Conservation (phyloP, 2,113 vertebrate genomes). For the Empidonax alnorum region DNA sequence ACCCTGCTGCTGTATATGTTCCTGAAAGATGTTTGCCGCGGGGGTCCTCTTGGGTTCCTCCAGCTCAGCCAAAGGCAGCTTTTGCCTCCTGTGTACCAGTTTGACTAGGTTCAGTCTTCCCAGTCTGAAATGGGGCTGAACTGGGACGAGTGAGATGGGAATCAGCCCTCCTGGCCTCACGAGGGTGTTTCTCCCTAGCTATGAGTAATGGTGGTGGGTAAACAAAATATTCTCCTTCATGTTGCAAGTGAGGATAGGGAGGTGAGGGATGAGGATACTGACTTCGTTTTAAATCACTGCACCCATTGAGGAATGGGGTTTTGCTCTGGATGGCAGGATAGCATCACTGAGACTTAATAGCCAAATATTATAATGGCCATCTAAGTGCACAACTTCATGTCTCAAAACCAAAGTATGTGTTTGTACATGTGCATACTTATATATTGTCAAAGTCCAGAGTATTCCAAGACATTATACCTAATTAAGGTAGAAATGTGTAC, state of each 20-base stretch:
- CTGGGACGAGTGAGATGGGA: neutral
- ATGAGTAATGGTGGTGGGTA: constrained; percentile 46
- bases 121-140: neutral
- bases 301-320: neutral
- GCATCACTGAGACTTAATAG: neutral
- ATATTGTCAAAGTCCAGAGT: neutral
- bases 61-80: neutral
- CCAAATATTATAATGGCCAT: neutral
- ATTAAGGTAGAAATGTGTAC: neutral
- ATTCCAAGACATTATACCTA: neutral
- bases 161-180: neutral
- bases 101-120: neutral
- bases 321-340: neutral
- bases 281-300: neutral
- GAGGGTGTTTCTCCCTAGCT: constrained; percentile 2
- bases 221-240: constrained; percentile 41
- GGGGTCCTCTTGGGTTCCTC: neutral
- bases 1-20: neutral
- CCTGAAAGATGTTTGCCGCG: neutral
- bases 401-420: neutral
- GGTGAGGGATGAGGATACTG: neutral
- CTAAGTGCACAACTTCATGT: neutral
- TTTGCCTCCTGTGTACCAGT: neutral
- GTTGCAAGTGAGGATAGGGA: constrained; percentile 6
- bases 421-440: neutral